Evolutionary conservation across 2,113 vertebrate genomes (phyloP), one percentile per base, ranked within the genome.

Genomic region (Maccullochella peelii): DNA sequence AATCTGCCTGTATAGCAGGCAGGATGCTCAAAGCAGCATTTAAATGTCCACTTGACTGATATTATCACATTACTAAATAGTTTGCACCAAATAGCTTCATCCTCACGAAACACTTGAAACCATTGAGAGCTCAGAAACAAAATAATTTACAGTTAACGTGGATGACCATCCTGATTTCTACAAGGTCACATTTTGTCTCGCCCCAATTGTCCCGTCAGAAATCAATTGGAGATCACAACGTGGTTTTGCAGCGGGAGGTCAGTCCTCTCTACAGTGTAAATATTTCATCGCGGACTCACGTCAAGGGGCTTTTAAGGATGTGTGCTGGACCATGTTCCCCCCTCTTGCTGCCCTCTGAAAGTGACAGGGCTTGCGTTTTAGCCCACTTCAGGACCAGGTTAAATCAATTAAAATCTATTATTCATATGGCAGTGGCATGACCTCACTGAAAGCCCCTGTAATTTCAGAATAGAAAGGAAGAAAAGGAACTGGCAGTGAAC

Each of bases 351-450:
- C 95, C 96, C 96, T 95, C 96, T 96, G 95, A 96, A 96, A 95
- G 95, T 96, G 96, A 97, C 97, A 96, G 96, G 96, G 94, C 96
- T 95, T 94, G 95, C 95, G 93, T 96, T 96, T 97, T 96, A 96
- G 96, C 93, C 96, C 96, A 96, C 96, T 96, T 97, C 96, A 96
- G 95, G 96, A 96, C 97, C 96, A 96, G 96, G 96, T 98, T 97
- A 98, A 97, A 98, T 97, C 97, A 97, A 97, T 97, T 97, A 96
- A 96, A 96, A 98, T 98, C 96, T 98, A 98, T 98, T 97, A 98
- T 98, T 98, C 96, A 98, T 94, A 92, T 58, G 88, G 87, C 92
- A 95, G 94, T 89, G 94, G 96, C 93, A 92, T 96, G 95, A 96
- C 96, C 92, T 95, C 93, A 55, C 91, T 91, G 86, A 92, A 91